Evolutionary conservation across 1,140 invertebrate species (phyloP).

Genomic region (Arctopsyche grandis): DNA sequence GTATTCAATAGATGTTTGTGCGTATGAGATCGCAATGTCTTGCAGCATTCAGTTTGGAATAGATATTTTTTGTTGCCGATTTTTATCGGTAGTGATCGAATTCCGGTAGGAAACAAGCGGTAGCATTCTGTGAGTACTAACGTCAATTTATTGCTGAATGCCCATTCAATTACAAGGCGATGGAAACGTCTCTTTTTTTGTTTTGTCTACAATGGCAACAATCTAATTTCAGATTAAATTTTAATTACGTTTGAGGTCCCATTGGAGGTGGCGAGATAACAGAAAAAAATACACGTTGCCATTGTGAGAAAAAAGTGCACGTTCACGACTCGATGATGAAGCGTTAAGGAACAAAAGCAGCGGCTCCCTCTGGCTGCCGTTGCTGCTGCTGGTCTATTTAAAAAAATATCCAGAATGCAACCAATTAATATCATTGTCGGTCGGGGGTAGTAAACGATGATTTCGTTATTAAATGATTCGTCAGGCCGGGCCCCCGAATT

Average conservation of each 20-base stretch:
- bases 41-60: no score
- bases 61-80: no score
- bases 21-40: no score
- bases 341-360: conserved; percentile 34
- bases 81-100: neutral
- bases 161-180: conserved; percentile 22
- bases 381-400: conserved; percentile 48
- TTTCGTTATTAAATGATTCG: conserved; percentile 55
- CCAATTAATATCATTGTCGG: conserved; percentile 54
- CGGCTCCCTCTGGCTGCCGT: conserved; percentile 47
- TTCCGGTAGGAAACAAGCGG: neutral
- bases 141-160: conserved; percentile 27
- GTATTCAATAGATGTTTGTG: no score
- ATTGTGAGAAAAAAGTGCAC: conserved; percentile 51
- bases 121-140: conserved; percentile 20
- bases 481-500: conserved; percentile 45
- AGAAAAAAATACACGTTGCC: conserved; percentile 17
- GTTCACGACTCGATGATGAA: conserved; percentile 51
- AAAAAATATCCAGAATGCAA: conserved; percentile 53
- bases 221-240: conserved; percentile 51
- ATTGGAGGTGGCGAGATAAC: neutral
- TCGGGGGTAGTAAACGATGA: conserved; percentile 48
- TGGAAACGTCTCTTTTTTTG: conserved; percentile 18
- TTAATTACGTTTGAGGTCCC: conserved; percentile 51
- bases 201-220: conserved; percentile 33